Percentiles rank a stretch among this genome's conserved stretches.
Conservation (phyloP, 2,113 vertebrate genomes). For the Paedocypris sp. region DNA sequence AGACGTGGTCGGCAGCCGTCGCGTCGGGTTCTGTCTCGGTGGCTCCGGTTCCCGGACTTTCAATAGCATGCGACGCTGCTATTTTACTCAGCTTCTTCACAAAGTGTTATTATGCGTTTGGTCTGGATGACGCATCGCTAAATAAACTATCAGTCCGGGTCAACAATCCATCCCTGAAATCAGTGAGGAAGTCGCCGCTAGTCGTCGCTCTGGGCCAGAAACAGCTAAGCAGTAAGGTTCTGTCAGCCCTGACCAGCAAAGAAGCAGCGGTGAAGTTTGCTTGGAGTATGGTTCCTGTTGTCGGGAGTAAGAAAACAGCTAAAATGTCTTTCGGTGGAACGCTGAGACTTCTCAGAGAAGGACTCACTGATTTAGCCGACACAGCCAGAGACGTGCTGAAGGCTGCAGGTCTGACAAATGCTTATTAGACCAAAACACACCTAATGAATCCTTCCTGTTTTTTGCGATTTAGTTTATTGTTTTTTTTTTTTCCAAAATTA, state of each 20-base stretch:
- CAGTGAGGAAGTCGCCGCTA: slow-evolving; percentile 44
- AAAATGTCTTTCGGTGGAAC: slow-evolving; percentile 19
- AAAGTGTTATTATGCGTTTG: slow-evolving; percentile 39
- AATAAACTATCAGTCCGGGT: slow-evolving; percentile 45
- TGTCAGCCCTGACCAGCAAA: neutral
- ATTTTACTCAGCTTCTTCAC: slow-evolving; percentile 43
- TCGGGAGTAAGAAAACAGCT: slow-evolving; percentile 19
- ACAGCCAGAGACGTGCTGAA: slow-evolving; percentile 21
- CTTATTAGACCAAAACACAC: too few species aligned
- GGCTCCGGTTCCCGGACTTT: slow-evolving; percentile 44
- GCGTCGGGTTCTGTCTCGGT: slow-evolving; percentile 40
- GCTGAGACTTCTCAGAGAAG: slow-evolving; percentile 1
- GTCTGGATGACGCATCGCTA: slow-evolving; percentile 50
- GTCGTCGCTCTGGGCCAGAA: neutral
- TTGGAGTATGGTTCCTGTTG: slow-evolving; percentile 11
- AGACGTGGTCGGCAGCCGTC: slow-evolving; percentile 44
- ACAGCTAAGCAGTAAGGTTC: neutral
- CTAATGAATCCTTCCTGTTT: too few species aligned
- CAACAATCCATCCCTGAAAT: slow-evolving; percentile 52
- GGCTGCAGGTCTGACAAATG: slow-evolving; percentile 1
- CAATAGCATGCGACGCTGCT: slow-evolving; percentile 40
- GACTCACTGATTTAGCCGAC: slow-evolving; percentile 25
- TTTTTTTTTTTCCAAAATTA: too few species aligned
- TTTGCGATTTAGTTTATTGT: too few species aligned
- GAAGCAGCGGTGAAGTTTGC: slow-evolving; percentile 7